These are phyloP conservation scores for Osmerus mordax DNA, from an alignment of 2,113 vertebrate genomes.

Conservation along the genomic window DNA sequence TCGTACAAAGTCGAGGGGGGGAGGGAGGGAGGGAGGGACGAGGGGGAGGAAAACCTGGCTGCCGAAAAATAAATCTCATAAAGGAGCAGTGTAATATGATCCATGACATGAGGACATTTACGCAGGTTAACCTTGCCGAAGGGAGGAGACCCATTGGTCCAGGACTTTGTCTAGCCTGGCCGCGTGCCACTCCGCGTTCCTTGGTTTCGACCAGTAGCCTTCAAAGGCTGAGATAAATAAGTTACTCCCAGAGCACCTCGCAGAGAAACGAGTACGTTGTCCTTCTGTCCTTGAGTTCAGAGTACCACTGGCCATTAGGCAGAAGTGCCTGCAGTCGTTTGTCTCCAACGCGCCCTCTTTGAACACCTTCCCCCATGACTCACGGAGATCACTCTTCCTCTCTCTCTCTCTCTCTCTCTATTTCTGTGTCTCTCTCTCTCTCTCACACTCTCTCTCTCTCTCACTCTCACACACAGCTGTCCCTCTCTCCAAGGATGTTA, in stretches of 20 bases:
- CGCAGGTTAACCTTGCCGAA: constrained; percentile 48
- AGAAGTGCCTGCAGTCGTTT: constrained; percentile 13
- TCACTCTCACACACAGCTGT: constrained; percentile 14
- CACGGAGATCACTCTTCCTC: no score
- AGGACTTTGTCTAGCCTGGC: constrained; percentile 2
- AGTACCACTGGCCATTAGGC: constrained; percentile 22
- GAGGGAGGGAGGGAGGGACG: not conserved
- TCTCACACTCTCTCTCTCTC: not conserved
- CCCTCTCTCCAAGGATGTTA: not conserved
- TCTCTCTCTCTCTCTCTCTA: not conserved
- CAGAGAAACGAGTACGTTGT: constrained; percentile 24
- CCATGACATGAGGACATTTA: constrained; percentile 38
- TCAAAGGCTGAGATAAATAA: constrained; percentile 25
- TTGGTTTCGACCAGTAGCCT: constrained; percentile 7
- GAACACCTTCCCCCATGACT: constrained; percentile 4
- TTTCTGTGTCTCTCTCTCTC: not conserved
- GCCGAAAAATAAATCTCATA: constrained; percentile 34
- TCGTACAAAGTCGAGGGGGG: not conserved
- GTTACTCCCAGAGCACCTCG: constrained; percentile 17
- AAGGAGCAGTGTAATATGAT: constrained; percentile 49
- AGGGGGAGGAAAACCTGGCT: constrained; percentile 16
- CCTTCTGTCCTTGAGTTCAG: constrained; percentile 38
- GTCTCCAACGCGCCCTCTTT: constrained; percentile 32
- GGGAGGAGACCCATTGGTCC: constrained; percentile 17
- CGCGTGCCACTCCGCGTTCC: constrained; percentile 11